Conservation (phyloP, 2,888 invertebrate species). For the Drosophila bunnanda region DNA sequence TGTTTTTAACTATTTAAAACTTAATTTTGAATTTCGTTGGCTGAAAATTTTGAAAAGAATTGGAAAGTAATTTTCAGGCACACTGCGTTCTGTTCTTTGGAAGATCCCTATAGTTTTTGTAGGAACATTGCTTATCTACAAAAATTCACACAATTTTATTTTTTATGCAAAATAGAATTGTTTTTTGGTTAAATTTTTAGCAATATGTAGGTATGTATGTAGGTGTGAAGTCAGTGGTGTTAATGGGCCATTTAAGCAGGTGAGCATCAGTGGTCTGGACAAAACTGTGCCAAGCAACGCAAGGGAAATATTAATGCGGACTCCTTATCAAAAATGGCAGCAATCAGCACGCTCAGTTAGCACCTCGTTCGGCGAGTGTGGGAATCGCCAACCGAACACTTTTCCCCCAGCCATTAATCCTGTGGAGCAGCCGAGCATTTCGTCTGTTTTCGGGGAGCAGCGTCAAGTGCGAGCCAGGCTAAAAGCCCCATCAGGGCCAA, state of each 20-base stretch:
- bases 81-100: neutral
- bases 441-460: conserved; percentile 37
- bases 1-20: neutral
- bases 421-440: conserved; percentile 43
- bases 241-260: conserved; percentile 11
- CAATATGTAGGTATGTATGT: too few relatives aligned
- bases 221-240: neutral
- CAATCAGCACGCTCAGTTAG: conserved; percentile 80
- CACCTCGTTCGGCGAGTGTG: conserved; percentile 66
- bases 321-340: conserved; percentile 79
- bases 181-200: neutral
- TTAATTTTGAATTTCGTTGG: neutral
- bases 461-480: conserved; percentile 27
- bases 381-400: conserved; percentile 10
- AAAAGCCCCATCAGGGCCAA: conserved; percentile 70
- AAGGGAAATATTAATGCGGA: conserved; percentile 72
- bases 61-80: neutral
- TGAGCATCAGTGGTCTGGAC: conserved; percentile 19
- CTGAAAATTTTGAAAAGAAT: neutral
- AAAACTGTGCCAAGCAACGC: conserved; percentile 62
- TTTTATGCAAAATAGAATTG: neutral
- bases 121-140: too few relatives aligned
- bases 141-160: too few relatives aligned
- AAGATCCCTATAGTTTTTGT: too few relatives aligned
- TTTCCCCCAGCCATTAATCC: conserved; percentile 47